Base-by-base conservation (phyloP, 2,888 invertebrate species). In the Nemurella pictetii region DNA sequence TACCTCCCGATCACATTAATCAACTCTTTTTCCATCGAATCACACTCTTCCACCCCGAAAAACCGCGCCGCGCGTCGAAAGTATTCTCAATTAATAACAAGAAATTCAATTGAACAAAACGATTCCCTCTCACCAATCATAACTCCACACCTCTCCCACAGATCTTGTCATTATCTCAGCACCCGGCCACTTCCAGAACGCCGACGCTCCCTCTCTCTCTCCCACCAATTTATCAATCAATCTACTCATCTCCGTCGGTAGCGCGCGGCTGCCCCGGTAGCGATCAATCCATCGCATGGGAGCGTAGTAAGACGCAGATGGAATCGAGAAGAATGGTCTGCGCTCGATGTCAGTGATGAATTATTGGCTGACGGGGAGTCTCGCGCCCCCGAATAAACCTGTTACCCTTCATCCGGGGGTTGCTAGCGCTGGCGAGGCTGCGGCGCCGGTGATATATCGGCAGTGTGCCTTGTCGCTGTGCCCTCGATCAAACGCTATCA, bases 281-380 rank as follows among this genome's bases (percentile, higher is more conserved):
- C 55, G 55, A 55, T 55, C 55, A 55, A 55, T 55, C 55, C 55
- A 55, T 55, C 20, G 55, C 55, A 7, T 55, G 55, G 55, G 15
- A 55, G n/a, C 55, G 55, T n/a, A 12, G 55, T 20, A 55, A 55
- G 55, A 55, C 55, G 55, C 78, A 78, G 78, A 78, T 78, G 78
- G 78, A 78, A 78, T 82, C 82, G 36, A 82, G 29, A 82, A 80
- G 35, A 82, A 82, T 72, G 55, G 72, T 82, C 55, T n/a, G n/a
- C n/a, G n/a, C 82, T 36, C 55, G 55, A 55, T 82, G 82, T 82
- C 82, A 82, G 82, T 82, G 82, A 82, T 82, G 82, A 82, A 82
- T 82, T 82, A 82, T 82, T 82, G 55, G 55, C 55, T 55, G 55
- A 36, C 72, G 82, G 82, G 82, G 28, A 72, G 55, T 82, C 55